Conservation (phyloP, 2,888 invertebrate genomes). For the Meiosimyza decipiens region DNA sequence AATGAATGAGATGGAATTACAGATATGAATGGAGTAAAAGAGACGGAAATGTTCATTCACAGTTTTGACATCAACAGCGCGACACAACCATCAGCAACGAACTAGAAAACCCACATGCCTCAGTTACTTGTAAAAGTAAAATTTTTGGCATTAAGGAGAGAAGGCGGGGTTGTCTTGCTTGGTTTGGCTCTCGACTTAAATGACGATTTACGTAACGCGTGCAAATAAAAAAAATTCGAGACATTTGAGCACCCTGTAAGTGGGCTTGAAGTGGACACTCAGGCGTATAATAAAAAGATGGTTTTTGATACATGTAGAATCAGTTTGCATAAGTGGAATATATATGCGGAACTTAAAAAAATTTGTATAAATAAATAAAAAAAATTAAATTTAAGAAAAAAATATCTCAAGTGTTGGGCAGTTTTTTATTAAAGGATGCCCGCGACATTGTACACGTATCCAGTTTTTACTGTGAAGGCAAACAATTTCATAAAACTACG, state of each 20-base stretch:
- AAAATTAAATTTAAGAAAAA: neutral
- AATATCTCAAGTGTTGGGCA: too few species aligned
- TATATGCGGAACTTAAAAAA: neutral
- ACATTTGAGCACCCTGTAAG: slow-evolving; percentile 9
- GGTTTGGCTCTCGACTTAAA: slow-evolving; percentile 9
- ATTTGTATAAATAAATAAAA: neutral
- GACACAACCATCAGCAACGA: neutral
- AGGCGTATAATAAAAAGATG: neutral
- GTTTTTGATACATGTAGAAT: too few species aligned
- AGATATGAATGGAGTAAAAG: neutral
- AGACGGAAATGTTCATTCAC: slow-evolving; percentile 9
- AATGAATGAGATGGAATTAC: neutral
- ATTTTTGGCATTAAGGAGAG: slow-evolving; percentile 23
- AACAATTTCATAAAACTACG: too few species aligned
- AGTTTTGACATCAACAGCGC: slow-evolving; percentile 8
- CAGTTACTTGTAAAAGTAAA: slow-evolving; percentile 1
- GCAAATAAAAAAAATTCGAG: too few species aligned
- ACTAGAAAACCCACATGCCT: slow-evolving; percentile 22
- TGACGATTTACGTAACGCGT: slow-evolving; percentile 26
- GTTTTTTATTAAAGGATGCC: too few species aligned
- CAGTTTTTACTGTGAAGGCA: too few species aligned
- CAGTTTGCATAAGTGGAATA: neutral
- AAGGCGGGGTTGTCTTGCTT: too few species aligned
- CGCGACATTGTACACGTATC: too few species aligned
- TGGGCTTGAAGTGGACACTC: slow-evolving; percentile 6